Conservation (phyloP, 1,140 invertebrate species). For the Coptotermes formosanus region DNA sequence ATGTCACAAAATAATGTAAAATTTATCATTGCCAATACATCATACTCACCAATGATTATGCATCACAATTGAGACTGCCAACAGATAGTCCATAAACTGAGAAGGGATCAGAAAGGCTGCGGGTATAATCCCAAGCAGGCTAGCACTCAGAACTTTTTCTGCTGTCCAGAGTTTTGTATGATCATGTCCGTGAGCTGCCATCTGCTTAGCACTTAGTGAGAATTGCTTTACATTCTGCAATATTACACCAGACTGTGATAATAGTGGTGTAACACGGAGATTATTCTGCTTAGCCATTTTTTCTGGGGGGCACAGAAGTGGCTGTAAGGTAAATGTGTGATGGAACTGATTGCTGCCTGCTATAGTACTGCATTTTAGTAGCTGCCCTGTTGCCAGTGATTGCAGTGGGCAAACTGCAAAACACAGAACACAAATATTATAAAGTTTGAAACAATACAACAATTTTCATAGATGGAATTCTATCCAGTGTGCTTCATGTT, state of each 20-base stretch:
- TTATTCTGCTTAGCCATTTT: neutral
- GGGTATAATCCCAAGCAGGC: constrained; percentile 63
- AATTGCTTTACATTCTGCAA: constrained; percentile 23
- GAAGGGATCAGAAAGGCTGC: constrained; percentile 60
- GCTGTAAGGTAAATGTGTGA: neutral
- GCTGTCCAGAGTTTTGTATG: constrained; percentile 67
- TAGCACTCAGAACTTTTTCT: constrained; percentile 60
- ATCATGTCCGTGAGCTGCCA: constrained; percentile 40
- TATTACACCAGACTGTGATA: neutral
- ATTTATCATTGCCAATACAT: no score
- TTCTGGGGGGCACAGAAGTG: neutral
- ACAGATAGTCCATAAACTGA: constrained; percentile 60
- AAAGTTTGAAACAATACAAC: no score
- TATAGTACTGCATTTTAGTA: neutral
- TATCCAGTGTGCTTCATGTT: no score
- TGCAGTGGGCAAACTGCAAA: neutral
- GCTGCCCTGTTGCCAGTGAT: neutral
- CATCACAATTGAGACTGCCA: constrained; percentile 62
- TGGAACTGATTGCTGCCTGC: neutral
- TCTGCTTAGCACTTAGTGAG: constrained; percentile 29
- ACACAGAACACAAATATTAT: neutral
- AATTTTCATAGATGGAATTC: no score
- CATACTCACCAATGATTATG: constrained; percentile 66
- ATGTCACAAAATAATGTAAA: no score
- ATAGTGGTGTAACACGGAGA: neutral